A percentile compares a stretch with the other conserved stretches of the same genome.
These are phyloP conservation scores for Cosmia pyralina DNA, from an alignment of 2,888 invertebrate genomes.

Conservation along the genomic window DNA sequence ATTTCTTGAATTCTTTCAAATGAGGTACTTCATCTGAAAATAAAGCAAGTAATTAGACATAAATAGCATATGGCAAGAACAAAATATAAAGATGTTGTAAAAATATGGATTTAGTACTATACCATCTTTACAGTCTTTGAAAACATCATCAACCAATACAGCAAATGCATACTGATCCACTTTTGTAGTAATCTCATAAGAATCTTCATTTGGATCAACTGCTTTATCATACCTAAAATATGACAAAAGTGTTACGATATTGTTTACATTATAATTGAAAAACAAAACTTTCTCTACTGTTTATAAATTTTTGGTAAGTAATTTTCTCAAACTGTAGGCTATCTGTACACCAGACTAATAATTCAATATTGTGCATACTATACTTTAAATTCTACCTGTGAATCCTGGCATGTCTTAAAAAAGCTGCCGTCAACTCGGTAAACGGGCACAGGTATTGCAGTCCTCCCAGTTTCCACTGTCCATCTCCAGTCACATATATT, in stretches of 20 bases:
- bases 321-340: background rate
- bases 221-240: conserved; percentile 92
- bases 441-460: conserved; percentile 94
- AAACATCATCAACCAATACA: conserved; percentile 93
- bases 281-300: background rate
- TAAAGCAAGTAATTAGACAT: conserved; percentile 21
- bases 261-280: background rate
- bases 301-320: background rate
- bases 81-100: background rate
- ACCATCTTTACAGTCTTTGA: conserved; percentile 91
- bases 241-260: background rate
- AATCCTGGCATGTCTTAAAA: conserved; percentile 92
- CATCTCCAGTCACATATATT: conserved; percentile 95
- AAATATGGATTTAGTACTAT: conserved; percentile 53
- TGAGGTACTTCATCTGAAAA: conserved; percentile 92
- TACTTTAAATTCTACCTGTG: conserved; percentile 81
- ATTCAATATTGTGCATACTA: background rate
- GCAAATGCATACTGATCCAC: conserved; percentile 95
- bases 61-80: background rate
- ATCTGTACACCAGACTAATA: background rate
- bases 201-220: conserved; percentile 93
- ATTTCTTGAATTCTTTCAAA: conserved; percentile 92
- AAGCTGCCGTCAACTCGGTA: conserved; percentile 91
- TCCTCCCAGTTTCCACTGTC: conserved; percentile 96
- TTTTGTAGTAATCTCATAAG: conserved; percentile 88